Conservation (phyloP, 2,113 vertebrate genomes). For the Nothoprocta pentlandii region DNA sequence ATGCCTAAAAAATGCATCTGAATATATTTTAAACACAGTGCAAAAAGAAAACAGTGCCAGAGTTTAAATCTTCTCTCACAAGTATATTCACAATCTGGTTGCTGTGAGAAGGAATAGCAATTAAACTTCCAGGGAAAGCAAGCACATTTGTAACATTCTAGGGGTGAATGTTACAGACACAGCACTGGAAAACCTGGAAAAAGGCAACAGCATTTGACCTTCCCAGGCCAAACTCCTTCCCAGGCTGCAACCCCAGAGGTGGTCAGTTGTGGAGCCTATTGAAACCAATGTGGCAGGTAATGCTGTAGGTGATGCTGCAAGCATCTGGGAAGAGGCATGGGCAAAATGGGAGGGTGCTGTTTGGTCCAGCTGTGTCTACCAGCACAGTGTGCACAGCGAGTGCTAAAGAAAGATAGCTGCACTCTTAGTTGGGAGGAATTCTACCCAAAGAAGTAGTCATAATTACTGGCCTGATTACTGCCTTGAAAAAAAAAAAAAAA, state of each 20-base stretch:
- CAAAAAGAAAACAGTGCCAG: neutral
- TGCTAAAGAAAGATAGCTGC: neutral
- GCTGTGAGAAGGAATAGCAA: neutral
- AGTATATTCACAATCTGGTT: neutral
- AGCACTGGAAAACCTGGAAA: neutral
- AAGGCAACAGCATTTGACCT: neutral
- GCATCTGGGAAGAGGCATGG: rapidly evolving
- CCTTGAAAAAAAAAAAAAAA: neutral
- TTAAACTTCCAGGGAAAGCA: neutral
- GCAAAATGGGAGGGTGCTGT: neutral
- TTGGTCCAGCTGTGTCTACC: rapidly evolving
- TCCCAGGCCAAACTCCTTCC: neutral
- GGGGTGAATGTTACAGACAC: rapidly evolving
- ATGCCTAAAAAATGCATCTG: neutral
- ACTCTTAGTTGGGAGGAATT: neutral
- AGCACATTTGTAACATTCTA: rapidly evolving
- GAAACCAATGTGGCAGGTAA: rapidly evolving
- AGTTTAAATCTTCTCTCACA: neutral
- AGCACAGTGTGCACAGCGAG: neutral
- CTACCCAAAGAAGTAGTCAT: neutral
- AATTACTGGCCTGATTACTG: neutral
- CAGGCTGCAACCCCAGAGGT: neutral
- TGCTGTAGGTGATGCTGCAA: rapidly evolving
- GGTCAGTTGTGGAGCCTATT: neutral
- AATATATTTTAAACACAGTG: neutral